Evolutionary conservation across 1,140 invertebrate species (phyloP).

Genomic region (Copidosoma floridanum): DNA sequence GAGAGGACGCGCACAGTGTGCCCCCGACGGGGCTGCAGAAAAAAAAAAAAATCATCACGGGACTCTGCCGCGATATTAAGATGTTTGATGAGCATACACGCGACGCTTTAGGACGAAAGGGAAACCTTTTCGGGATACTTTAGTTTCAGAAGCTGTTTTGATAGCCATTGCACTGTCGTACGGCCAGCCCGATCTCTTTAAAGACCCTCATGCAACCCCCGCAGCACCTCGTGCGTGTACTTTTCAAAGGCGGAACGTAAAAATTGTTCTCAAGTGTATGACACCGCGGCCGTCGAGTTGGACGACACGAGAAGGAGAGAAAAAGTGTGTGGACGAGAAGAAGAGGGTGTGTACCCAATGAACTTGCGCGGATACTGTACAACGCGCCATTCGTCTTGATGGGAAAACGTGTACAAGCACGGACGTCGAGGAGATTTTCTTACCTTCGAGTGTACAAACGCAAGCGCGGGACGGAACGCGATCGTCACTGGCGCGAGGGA

Average conservation of each 20-base stretch:
- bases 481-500: no score
- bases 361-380: no score
- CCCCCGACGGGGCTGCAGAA: not conserved
- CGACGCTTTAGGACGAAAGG: no score
- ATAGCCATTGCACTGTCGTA: no score
- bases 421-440: not conserved
- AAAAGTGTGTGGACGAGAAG: no score
- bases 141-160: no score
- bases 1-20: no score
- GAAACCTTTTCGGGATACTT: no score
- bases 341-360: not conserved
- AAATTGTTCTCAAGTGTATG: not conserved
- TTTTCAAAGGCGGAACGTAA: constrained; percentile 5
- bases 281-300: not conserved
- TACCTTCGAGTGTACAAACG: constrained; percentile 6
- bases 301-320: no score
- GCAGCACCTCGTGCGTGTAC: not conserved
- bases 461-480: constrained; percentile 2
- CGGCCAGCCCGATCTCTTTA: no score
- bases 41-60: constrained; percentile 6
- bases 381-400: no score
- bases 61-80: constrained; percentile 35
- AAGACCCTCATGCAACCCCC: no score
- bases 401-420: constrained; percentile 2
- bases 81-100: constrained; percentile 43